Percentiles rank a stretch among this genome's conserved stretches.
Conservation (phyloP, 2,797 vertebrate genomes). For the Myotis vivesi region DNA sequence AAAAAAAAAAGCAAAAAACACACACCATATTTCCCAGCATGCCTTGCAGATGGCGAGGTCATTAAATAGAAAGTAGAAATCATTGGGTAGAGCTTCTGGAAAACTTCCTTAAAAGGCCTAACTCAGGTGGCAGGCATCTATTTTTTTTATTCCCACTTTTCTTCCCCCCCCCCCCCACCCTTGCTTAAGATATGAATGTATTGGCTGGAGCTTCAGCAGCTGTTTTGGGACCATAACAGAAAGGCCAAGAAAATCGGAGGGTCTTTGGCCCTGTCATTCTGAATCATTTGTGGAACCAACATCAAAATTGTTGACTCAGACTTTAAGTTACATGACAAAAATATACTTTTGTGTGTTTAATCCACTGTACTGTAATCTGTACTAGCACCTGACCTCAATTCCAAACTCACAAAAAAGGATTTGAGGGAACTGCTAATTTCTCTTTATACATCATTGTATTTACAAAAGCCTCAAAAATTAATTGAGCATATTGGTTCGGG, state of each 20-base stretch:
- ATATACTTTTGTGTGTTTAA: background rate
- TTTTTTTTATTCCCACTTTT: background rate
- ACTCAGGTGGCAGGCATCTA: background rate
- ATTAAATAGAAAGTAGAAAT: background rate
- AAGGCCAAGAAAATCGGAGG: background rate
- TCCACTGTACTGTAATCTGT: background rate
- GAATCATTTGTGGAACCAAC: background rate
- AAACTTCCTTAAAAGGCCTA: background rate
- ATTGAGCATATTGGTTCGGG: too few relatives aligned
- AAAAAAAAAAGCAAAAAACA: background rate
- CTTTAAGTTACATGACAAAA: slow-evolving; percentile 10
- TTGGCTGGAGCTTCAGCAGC: background rate
- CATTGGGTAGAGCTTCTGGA: background rate
- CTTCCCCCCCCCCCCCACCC: background rate
- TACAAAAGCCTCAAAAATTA: background rate
- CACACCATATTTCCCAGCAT: background rate
- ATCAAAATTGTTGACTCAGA: background rate
- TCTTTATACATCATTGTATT: background rate
- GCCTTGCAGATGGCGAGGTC: background rate
- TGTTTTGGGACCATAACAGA: slow-evolving; percentile 18
- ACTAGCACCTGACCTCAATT: background rate
- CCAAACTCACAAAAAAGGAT: background rate
- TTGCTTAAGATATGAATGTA: slow-evolving; percentile 5
- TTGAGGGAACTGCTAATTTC: background rate
- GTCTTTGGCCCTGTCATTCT: background rate